Conservation (phyloP, 2,113 vertebrate genomes). For the Willisornis vidua region DNA sequence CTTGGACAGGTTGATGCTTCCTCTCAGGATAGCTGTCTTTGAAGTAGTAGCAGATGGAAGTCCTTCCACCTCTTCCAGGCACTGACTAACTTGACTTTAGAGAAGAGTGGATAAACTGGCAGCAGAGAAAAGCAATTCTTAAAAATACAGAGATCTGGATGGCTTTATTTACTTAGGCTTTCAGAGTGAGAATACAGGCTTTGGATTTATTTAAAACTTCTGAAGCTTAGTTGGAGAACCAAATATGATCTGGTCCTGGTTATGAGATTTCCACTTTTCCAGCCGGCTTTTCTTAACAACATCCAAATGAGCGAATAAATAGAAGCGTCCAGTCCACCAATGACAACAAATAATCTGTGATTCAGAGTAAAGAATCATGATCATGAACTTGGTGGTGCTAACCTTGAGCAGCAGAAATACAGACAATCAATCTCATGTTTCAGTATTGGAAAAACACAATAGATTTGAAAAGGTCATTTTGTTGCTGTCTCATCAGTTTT, state of each 20-base stretch:
- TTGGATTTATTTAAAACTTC: conserved; percentile 10
- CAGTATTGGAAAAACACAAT: not conserved
- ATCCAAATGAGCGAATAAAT: conserved; percentile 7
- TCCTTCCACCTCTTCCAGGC: not conserved
- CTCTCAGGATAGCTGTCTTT: not conserved
- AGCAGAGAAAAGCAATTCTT: not conserved
- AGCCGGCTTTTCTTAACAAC: not conserved
- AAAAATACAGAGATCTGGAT: not conserved
- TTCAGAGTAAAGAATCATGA: conserved; percentile 6
- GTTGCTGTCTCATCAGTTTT: not conserved
- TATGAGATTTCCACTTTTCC: not conserved
- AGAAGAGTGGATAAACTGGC: not conserved
- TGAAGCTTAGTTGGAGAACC: conserved; percentile 1
- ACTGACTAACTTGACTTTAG: not conserved
- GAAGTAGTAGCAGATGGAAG: not conserved
- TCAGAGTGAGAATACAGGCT: not conserved
- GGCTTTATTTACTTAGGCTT: not conserved
- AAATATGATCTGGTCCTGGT: not conserved
- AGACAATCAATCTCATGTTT: not conserved
- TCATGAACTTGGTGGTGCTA: conserved; percentile 5
- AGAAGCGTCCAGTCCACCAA: not conserved
- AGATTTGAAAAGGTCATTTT: not conserved
- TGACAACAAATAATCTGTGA: conserved; percentile 13
- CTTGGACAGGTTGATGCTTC: not conserved
- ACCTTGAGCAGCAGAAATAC: not conserved